Base-by-base conservation (phyloP, 1,140 invertebrate species). In the Zaprionus nigranus region DNA sequence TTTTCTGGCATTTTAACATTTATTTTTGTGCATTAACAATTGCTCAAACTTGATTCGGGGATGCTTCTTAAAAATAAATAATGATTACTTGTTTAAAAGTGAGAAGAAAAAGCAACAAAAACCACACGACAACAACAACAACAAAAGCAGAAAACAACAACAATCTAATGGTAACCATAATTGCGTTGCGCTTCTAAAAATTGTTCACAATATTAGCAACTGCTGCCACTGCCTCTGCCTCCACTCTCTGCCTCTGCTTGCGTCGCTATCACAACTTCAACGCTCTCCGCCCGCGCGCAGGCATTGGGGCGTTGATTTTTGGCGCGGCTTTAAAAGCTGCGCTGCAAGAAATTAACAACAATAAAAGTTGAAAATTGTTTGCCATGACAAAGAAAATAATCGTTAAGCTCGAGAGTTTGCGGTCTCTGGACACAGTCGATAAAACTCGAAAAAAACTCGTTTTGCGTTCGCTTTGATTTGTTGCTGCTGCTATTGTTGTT, bases 361-460 rank as follows among this genome's bases (percentile, higher is more conserved):
- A 86, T 82, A 86, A 79, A 80, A 79, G 82, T 79, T 86, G 82
- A 62, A 86, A 86, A 86, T 86, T 86, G 81, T 84, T 81, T 78
- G 75, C 79, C 64, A 85, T 85, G 82, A 85, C 82, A 83, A 85
- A 79, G 82, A 85, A 85, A 85, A 85, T 85, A 86, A 79, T 86
- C 63, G 75, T 75, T 70, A 70, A 70, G 59, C 72, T 58, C 53
- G 40, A 49, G 40, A 46, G 38, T 74, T 74, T 74, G 57, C 40
- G 59, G 66, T 64, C 78, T 76, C 78, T 76, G 69, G 65, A 65
- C 15, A 17, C 46, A 49, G 43, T 74, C 53, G 58, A 65, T 56
- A 68, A 75, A 62, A 71, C 69, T 74, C 70, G 66, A 75, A 62
- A 68, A 72, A 78, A 85, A 85, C 54, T 66, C 17, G 36, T 58